Percentiles rank a stretch among this genome's conserved stretches.
Evolutionary conservation across 2,797 vertebrate species (phyloP).

Genomic region (Vultur gryphus): DNA sequence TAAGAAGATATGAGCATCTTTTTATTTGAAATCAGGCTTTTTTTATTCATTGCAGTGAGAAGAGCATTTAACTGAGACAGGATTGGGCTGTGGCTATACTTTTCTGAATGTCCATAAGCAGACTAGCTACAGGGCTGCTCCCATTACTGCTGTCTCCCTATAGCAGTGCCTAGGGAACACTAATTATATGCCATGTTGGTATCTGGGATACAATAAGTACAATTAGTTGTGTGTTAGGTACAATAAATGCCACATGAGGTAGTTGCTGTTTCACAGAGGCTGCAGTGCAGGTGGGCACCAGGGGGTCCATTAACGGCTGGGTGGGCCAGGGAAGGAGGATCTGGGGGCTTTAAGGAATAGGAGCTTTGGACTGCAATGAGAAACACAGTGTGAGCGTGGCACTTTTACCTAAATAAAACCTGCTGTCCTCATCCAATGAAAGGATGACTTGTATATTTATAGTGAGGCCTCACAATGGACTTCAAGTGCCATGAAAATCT

Average conservation of each 20-base stretch:
- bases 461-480: not conserved
- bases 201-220: not conserved
- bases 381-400: not conserved
- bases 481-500: not conserved
- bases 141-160: not conserved
- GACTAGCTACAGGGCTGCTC: not conserved
- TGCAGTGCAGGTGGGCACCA: not conserved
- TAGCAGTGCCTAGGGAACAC: not conserved
- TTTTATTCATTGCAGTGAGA: not conserved
- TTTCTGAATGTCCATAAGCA: not conserved
- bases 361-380: not conserved
- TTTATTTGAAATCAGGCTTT: not conserved
- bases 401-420: not conserved
- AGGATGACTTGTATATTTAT: not conserved
- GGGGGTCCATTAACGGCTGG: accelerated
- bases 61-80: not conserved
- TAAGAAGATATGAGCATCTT: not conserved
- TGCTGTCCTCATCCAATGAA: not conserved
- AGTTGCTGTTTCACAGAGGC: not conserved
- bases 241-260: not conserved
- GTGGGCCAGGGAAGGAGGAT: not conserved
- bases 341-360: not conserved
- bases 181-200: not conserved
- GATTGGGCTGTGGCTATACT: not conserved
- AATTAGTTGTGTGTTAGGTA: not conserved